Evolutionary conservation across 1,140 invertebrate species (phyloP), one percentile per base, ranked within the genome.

Genomic region (Drosophila seguyi): DNA sequence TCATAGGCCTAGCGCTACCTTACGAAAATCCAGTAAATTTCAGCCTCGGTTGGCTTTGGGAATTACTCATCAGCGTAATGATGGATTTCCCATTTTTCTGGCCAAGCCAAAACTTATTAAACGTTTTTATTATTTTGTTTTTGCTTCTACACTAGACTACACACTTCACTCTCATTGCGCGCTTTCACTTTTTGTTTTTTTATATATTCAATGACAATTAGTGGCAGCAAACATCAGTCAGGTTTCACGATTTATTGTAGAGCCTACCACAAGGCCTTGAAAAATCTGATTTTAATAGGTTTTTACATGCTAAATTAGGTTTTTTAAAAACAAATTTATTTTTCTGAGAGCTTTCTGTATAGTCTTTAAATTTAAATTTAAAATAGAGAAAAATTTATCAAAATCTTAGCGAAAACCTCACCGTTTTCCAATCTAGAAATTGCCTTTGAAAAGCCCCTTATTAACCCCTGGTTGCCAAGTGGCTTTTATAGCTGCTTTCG

Each of bases 181-280:
- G 67, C 82, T 86, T 86, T 86, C 83, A 87, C 83, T 87, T 86
- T 79, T 79, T 42, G 62, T 72, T 67, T 80, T 80, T 81, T 57
- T 22, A 38, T 55, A 55, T 25, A 25, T 55, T 79, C 50, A 85
- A 81, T 79, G 73, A 68, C 60, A 85, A 83, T 78, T 77, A 77
- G 74, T 77, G 74, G 42, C 60, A 56, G 44, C 67, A 38, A 18
- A 53, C 45, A 38, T 11, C 42, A 67, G 66, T 62, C 80, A 68
- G 74, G 83, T 86, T 86, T 86, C 75, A 79, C 65, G 66, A 72
- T 86, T 82, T 87, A 86, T 86, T 86, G 74, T 56, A 20, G 59
- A 79, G 61, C 68, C 61, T 66, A 81, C 59, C 47, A 60, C 59
- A 66, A 80, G 34, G 41, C 59, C 57, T 42, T 66, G 13, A 34